These are phyloP conservation scores for Sturmia bella DNA, from an alignment of 2,888 invertebrate species.

Conservation along the genomic window DNA sequence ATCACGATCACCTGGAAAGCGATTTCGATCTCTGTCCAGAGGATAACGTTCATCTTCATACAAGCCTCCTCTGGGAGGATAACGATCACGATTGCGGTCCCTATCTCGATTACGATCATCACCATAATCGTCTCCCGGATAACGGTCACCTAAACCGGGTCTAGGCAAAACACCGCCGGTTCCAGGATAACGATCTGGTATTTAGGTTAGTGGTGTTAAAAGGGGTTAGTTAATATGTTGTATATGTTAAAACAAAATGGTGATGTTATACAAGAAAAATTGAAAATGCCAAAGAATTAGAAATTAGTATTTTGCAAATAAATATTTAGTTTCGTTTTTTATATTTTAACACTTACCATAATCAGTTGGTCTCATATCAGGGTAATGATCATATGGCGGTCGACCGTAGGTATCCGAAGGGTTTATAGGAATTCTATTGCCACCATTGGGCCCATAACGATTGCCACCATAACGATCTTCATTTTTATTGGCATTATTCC, in stretches of 20 bases:
- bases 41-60: conserved; percentile 66
- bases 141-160: conserved; percentile 71
- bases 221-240: conserved; percentile 70
- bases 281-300: conserved; percentile 27
- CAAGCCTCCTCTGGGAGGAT: conserved; percentile 39
- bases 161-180: conserved; percentile 77
- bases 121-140: conserved; percentile 65
- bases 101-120: conserved; percentile 72
- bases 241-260: conserved; percentile 6
- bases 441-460: conserved; percentile 65
- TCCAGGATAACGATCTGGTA: conserved; percentile 80
- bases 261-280: conserved; percentile 2
- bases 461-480: conserved; percentile 82
- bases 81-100: conserved; percentile 74
- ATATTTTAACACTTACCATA: conserved; percentile 75
- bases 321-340: neutral
- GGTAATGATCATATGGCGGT: conserved; percentile 80
- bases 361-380: conserved; percentile 73
- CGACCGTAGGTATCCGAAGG: conserved; percentile 79
- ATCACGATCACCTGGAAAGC: conserved; percentile 74
- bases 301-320: conserved; percentile 47
- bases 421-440: conserved; percentile 76
- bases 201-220: conserved; percentile 77
- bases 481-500: conserved; percentile 82
- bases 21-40: conserved; percentile 73